Evolutionary conservation across 30 jellyfish, hydroid and myxozoan genomes (phyloP).

Genomic region (Cassiopea xamachana): DNA sequence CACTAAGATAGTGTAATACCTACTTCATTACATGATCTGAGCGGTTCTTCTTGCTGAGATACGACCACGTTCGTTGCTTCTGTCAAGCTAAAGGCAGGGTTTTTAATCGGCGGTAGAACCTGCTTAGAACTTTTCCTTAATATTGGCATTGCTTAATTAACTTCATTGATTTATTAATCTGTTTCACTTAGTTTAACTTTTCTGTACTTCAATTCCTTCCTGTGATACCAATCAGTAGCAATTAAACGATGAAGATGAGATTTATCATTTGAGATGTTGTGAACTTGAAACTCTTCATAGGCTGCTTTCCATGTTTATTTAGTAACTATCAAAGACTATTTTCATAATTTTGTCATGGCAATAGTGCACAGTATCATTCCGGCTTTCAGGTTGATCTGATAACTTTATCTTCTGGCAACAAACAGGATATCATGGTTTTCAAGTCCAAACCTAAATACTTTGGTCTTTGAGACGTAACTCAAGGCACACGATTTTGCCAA

Average conservation of each 20-base stretch:
- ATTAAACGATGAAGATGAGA: too few relatives aligned
- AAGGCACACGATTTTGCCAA: background rate
- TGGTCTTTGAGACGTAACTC: background rate
- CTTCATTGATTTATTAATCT: background rate
- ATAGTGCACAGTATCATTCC: background rate
- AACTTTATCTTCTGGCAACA: background rate
- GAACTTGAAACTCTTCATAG: too few relatives aligned
- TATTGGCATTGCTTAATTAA: constrained; percentile 39
- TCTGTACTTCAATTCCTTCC: too few relatives aligned
- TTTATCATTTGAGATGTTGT: too few relatives aligned
- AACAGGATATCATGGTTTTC: background rate
- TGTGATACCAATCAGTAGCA: too few relatives aligned
- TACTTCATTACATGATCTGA: constrained; percentile 3
- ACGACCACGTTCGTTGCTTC: constrained; percentile 48
- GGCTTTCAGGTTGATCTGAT: background rate
- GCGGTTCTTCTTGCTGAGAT: constrained; percentile 7
- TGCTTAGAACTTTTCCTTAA: constrained; percentile 49
- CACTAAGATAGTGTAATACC: background rate
- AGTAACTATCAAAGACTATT: background rate
- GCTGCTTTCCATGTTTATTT: too few relatives aligned
- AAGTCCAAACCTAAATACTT: background rate
- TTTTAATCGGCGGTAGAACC: constrained; percentile 84
- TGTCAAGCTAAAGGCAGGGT: constrained; percentile 81
- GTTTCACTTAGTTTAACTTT: background rate
- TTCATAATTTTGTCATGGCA: background rate